These are phyloP conservation scores for Micropoecilia bifurca DNA, from an alignment of 2,797 vertebrate genomes.

Conservation along the genomic window DNA sequence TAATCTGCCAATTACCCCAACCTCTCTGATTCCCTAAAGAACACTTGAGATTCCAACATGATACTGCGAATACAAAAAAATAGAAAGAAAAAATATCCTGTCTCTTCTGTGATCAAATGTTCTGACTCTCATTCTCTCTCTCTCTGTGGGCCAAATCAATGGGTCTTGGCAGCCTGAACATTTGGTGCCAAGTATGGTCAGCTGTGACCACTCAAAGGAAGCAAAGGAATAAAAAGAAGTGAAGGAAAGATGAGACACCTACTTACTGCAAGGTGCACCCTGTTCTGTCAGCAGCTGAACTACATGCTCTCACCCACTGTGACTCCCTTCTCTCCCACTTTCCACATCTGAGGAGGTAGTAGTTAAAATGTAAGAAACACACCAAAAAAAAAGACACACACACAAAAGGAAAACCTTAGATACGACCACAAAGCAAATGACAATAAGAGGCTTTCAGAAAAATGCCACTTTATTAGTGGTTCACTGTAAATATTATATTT, in stretches of 20 bases:
- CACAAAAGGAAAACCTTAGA: constrained; percentile 5
- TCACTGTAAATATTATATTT: neutral
- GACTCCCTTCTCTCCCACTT: constrained; percentile 3
- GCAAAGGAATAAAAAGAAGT: constrained; percentile 4
- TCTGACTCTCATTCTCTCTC: constrained; percentile 14
- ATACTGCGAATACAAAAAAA: constrained; percentile 27
- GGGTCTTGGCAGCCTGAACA: constrained; percentile 44
- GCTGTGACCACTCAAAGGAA: constrained; percentile 41
- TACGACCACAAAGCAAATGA: constrained; percentile 7
- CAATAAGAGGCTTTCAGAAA: constrained; percentile 21
- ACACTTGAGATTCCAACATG: constrained; percentile 23
- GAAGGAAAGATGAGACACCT: constrained; percentile 36
- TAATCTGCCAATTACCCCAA: constrained; percentile 6
- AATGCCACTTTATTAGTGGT: constrained; percentile 18
- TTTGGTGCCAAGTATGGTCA: constrained; percentile 55
- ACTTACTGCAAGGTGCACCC: constrained; percentile 32
- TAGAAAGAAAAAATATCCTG: constrained; percentile 10
- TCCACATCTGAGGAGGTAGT: constrained; percentile 21
- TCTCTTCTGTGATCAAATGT: constrained; percentile 29
- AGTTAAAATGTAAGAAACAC: constrained; percentile 9
- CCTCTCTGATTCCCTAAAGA: constrained; percentile 15
- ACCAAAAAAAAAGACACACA: neutral
- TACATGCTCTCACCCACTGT: constrained; percentile 30
- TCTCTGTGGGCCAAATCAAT: constrained; percentile 55
- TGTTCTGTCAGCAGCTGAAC: constrained; percentile 46